A percentile compares a stretch with the other conserved stretches of the same genome.
Evolutionary conservation across 2,888 invertebrate genomes (phyloP).

Genomic region (Drosophila glabriapex): DNA sequence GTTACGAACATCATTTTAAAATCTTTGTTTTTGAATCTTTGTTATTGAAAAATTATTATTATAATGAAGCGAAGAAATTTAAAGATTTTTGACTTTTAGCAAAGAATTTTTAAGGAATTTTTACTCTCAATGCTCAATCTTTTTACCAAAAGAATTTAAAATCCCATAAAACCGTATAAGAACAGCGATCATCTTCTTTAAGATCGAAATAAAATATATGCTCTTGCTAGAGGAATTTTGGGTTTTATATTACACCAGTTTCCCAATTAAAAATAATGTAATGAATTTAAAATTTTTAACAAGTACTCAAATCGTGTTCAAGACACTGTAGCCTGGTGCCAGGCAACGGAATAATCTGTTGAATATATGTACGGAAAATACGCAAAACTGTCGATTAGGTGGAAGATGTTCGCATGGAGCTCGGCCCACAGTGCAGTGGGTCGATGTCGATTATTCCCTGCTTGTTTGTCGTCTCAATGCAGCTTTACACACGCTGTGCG

Average conservation of each 20-base stretch:
- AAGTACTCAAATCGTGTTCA: neutral
- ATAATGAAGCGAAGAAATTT: neutral
- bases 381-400: conserved; percentile 45
- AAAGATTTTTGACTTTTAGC: neutral
- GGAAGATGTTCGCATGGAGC: conserved; percentile 37
- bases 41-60: neutral
- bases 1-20: neutral
- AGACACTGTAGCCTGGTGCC: conserved; percentile 33
- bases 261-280: neutral
- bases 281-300: neutral
- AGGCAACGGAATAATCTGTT: conserved; percentile 52
- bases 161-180: no score
- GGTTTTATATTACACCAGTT: neutral
- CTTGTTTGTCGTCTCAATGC: conserved; percentile 77
- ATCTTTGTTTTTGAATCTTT: neutral
- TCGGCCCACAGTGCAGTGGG: conserved; percentile 76
- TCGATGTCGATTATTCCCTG: conserved; percentile 82
- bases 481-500: conserved; percentile 24
- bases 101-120: neutral
- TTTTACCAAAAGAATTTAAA: neutral
- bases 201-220: neutral
- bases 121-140: neutral
- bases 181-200: neutral
- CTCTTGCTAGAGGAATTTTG: neutral
- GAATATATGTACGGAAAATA: conserved; percentile 44